These are phyloP conservation scores for Kryptolebias ocellatus DNA, from an alignment of 2,797 vertebrate genomes.

Conservation along the genomic window DNA sequence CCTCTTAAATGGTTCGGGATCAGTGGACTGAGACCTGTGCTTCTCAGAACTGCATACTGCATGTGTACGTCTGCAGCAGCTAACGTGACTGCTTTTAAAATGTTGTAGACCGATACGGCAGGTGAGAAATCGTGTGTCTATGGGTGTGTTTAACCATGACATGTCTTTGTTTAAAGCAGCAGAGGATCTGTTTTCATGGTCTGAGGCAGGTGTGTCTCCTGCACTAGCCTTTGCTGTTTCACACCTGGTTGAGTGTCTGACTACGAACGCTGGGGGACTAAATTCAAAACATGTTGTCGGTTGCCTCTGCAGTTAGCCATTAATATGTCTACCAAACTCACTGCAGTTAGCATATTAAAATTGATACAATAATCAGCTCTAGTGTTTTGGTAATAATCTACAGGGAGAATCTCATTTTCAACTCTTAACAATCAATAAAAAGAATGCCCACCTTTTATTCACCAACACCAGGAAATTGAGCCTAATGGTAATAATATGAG, in stretches of 20 bases:
- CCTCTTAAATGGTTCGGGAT: conserved; percentile 79
- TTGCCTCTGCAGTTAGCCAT: conserved; percentile 22
- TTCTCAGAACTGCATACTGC: conserved; percentile 47
- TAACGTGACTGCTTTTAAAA: conserved; percentile 73
- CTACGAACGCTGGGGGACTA: conserved; percentile 52
- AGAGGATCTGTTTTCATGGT: conserved; percentile 75
- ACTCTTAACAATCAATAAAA: conserved; percentile 10
- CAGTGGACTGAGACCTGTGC: conserved; percentile 77
- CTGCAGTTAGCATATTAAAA: conserved; percentile 3
- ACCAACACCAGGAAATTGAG: conserved; percentile 41
- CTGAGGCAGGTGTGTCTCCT: conserved; percentile 47
- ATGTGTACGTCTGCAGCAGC: conserved; percentile 50
- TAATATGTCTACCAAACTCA: conserved; percentile 24
- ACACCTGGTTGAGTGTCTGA: conserved; percentile 73
- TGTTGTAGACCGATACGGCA: conserved; percentile 51
- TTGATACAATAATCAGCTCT: not conserved
- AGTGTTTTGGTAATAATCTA: conserved; percentile 19
- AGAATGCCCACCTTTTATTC: conserved; percentile 13
- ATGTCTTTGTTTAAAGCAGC: conserved; percentile 74
- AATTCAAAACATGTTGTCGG: conserved; percentile 45
- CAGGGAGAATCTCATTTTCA: not conserved
- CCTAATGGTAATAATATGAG: conserved; percentile 35
- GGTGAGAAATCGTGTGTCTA: conserved; percentile 61
- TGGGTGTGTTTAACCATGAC: conserved; percentile 67
- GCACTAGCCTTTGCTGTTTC: conserved; percentile 59